Evolutionary conservation across 1,140 invertebrate genomes (phyloP), one percentile per base, ranked within the genome.

Genomic region (Charaxes varanes): DNA sequence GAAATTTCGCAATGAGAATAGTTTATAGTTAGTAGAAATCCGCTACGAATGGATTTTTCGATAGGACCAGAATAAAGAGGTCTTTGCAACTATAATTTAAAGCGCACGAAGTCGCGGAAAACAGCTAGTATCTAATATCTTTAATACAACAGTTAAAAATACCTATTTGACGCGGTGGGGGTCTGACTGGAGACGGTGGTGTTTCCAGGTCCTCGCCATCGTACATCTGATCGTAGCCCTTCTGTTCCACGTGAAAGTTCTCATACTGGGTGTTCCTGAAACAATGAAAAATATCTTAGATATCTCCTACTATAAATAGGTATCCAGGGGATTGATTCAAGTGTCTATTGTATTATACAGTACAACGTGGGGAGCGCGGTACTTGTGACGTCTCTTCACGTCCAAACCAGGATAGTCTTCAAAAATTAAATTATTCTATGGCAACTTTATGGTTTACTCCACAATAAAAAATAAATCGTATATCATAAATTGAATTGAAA

Each of bases 161-260:
- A 78, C 78, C 78, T 72, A 96, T 94, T 67, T 94, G 92, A 40
- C 94, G 88, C 43, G 94, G 87, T 6, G 93, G 92, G 35, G 94
- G 94, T 60, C 92, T 85, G 56, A 94, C 88, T 30, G 90, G 86
- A 24, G 90, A 91, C 24, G 90, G 89, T 36, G 91, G 88, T 32
- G 91, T 92, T 44, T 89, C 89, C 62, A 88, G 65, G 47, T 88
- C 88, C 49, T 88, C 87, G 12, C 84, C 87, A 64, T 82, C 80
- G 53, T 83, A 84, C 66, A 84, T 83, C 58, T 78, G 77, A 49
- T 83, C 81, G 48, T 85, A 85, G 21, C 81, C 81, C 56, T 85
- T 85, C 59, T 83, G 80, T 37, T 82, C 81, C 56, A 84, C 79
- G 34, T 84, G 79, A 57, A 85, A 85, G 52, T 74, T 83, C 52